Percentiles rank a stretch among this genome's conserved stretches.
These are phyloP conservation scores for Phacellophora camtschatica DNA, from an alignment of 30 jellyfish, hydroid and myxozoan species.

Conservation along the genomic window DNA sequence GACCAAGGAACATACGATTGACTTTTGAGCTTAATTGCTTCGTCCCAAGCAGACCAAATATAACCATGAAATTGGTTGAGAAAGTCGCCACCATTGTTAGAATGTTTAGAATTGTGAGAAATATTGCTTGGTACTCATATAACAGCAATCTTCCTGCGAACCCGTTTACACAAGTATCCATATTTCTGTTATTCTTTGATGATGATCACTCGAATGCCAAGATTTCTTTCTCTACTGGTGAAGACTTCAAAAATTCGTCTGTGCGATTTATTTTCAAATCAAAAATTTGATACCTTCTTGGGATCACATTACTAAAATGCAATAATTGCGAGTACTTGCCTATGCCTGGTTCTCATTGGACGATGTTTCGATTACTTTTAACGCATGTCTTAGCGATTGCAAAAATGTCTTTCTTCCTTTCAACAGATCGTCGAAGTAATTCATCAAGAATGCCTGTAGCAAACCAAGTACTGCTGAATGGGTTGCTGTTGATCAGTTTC, in stretches of 20 bases:
- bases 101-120: background rate
- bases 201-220: too few species aligned
- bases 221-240: too few species aligned
- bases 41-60: slow-evolving; percentile 33
- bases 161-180: slow-evolving; percentile 9
- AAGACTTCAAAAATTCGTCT: too few species aligned
- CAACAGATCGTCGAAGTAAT: too few species aligned
- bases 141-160: slow-evolving; percentile 32
- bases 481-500: background rate
- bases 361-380: too few species aligned
- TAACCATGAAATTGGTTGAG: slow-evolving; percentile 23
- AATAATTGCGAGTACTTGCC: too few species aligned
- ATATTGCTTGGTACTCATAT: background rate
- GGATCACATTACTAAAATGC: too few species aligned
- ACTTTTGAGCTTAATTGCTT: slow-evolving; percentile 54
- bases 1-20: slow-evolving; percentile 63
- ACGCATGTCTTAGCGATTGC: too few species aligned
- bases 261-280: too few species aligned
- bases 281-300: too few species aligned
- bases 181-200: background rate
- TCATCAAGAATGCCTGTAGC: background rate
- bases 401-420: too few species aligned
- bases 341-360: too few species aligned
- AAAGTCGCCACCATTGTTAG: background rate
- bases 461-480: background rate